These are phyloP conservation scores for Neoarius graeffei DNA, from an alignment of 2,113 vertebrate species.

Conservation along the genomic window DNA sequence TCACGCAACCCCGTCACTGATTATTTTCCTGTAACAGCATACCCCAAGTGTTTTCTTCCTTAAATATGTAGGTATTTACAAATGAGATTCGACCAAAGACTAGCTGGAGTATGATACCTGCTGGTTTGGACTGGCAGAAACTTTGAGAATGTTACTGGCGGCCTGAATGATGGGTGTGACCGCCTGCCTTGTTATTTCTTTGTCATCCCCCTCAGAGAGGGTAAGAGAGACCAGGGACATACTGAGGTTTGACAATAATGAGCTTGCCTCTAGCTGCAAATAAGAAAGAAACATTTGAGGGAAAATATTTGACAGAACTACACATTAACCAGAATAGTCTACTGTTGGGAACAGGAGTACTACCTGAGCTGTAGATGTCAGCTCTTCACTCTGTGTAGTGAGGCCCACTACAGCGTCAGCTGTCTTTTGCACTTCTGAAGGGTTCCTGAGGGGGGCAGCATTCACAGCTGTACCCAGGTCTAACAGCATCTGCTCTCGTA, in stretches of 20 bases:
- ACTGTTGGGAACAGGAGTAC: not conserved
- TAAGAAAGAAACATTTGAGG: not conserved
- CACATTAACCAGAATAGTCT: slow-evolving; percentile 7
- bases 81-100: not conserved
- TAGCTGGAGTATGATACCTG: slow-evolving; percentile 56
- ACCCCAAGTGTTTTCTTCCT: not conserved
- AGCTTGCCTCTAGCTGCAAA: slow-evolving; percentile 78
- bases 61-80: not conserved
- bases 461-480: slow-evolving; percentile 73
- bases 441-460: slow-evolving; percentile 66
- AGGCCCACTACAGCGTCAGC: slow-evolving; percentile 83
- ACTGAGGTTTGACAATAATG: slow-evolving; percentile 76
- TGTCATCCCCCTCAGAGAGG: slow-evolving; percentile 55
- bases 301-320: not conserved
- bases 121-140: slow-evolving; percentile 67
- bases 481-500: slow-evolving; percentile 82
- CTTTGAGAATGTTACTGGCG: slow-evolving; percentile 82
- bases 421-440: slow-evolving; percentile 76
- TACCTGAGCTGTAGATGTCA: slow-evolving; percentile 84
- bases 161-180: slow-evolving; percentile 79
- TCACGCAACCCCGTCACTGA: not conserved
- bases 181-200: slow-evolving; percentile 67
- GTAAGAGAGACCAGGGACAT: slow-evolving; percentile 73
- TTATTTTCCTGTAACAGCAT: not conserved
- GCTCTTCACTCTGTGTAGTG: slow-evolving; percentile 64